Conservation (phyloP, 2,888 invertebrate genomes). For the Hyles lineata region DNA sequence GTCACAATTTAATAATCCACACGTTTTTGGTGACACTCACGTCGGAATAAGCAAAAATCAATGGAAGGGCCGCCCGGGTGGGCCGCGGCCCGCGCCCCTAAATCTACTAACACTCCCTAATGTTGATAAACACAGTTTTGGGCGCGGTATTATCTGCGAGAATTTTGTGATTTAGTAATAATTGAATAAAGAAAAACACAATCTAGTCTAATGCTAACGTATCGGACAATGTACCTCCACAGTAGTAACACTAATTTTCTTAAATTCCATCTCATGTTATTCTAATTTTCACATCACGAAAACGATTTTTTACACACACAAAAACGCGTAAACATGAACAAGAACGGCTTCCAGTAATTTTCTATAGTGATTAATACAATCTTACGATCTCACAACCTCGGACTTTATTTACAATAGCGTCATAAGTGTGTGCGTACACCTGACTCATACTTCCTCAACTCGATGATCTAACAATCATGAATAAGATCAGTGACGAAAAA, state of each 20-base stretch:
- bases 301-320: neutral
- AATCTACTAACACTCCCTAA: neutral
- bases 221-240: no score
- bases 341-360: constrained; percentile 13
- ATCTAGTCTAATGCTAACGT: neutral
- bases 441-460: constrained; percentile 48
- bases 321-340: neutral
- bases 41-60: neutral
- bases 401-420: constrained; percentile 31
- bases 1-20: neutral
- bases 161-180: neutral
- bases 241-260: neutral
- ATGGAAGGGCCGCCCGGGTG: neutral
- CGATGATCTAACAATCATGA: constrained; percentile 59
- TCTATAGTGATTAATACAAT: constrained; percentile 23
- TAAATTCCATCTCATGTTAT: neutral
- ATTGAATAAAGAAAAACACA: neutral
- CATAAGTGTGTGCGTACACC: constrained; percentile 35
- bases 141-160: neutral
- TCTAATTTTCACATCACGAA: neutral
- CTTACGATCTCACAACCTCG: constrained; percentile 28
- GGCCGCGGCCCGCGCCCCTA: neutral
- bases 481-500: constrained; percentile 61
- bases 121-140: neutral
- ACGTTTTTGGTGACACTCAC: neutral